Percentiles rank a stretch among this genome's conserved stretches.
These are phyloP conservation scores for Panagrolaimus sp. DNA, from an alignment of 1,140 invertebrate species.

Conservation along the genomic window DNA sequence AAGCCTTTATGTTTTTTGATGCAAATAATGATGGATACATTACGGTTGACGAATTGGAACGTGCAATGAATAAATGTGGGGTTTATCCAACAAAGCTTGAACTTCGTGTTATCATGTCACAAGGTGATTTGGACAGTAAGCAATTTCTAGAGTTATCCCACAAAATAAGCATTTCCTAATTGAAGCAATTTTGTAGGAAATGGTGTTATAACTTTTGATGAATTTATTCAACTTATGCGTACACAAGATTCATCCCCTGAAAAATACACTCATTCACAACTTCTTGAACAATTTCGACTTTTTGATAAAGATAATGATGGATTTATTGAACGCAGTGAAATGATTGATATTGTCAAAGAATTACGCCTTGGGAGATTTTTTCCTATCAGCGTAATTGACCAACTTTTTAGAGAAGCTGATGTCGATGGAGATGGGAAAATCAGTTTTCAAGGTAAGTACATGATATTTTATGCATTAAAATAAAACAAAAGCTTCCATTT, in stretches of 20 bases:
- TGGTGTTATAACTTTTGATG: slow-evolving; percentile 58
- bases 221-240: slow-evolving; percentile 52
- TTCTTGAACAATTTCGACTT: slow-evolving; percentile 54
- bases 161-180: too few species aligned
- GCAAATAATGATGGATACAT: slow-evolving; percentile 58
- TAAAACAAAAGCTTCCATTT: neutral
- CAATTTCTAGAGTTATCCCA: too few species aligned
- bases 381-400: slow-evolving; percentile 49
- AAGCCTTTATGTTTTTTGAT: slow-evolving; percentile 57
- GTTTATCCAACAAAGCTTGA: slow-evolving; percentile 54
- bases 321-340: slow-evolving; percentile 53
- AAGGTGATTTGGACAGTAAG: slow-evolving; percentile 56
- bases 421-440: slow-evolving; percentile 58
- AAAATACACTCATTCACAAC: slow-evolving; percentile 45
- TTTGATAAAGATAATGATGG: slow-evolving; percentile 59
- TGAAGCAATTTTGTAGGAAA: slow-evolving; percentile 48
- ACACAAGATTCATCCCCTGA: slow-evolving; percentile 27
- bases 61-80: slow-evolving; percentile 58
- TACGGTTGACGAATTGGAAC: slow-evolving; percentile 50
- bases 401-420: slow-evolving; percentile 55
- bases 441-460: slow-evolving; percentile 51
- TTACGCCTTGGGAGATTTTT: slow-evolving; percentile 47
- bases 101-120: slow-evolving; percentile 51
- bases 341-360: slow-evolving; percentile 52
- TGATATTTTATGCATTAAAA: neutral